A percentile compares a stretch with the other conserved stretches of the same genome.
Evolutionary conservation across 2,113 vertebrate species (phyloP).

Genomic region (Poecilia latipinna): DNA sequence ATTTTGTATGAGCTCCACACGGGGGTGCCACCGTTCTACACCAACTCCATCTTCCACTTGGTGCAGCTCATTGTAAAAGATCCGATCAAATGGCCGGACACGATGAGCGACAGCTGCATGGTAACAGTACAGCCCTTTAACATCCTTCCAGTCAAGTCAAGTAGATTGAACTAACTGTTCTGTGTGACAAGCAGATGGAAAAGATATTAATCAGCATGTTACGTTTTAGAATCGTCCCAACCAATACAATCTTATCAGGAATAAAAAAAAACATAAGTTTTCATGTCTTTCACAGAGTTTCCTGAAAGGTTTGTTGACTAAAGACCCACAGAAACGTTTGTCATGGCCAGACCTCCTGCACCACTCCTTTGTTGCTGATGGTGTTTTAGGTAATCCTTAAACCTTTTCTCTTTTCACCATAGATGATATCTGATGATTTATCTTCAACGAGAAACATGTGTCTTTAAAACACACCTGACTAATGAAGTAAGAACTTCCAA

Average conservation of each 20-base stretch:
- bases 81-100: conserved; percentile 88
- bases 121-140: conserved; percentile 67
- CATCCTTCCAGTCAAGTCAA: neutral
- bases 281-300: conserved; percentile 84
- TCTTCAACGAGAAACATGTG: neutral
- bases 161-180: neutral
- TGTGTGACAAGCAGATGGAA: neutral
- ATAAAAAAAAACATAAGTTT: neutral
- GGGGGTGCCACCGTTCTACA: conserved; percentile 94
- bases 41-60: conserved; percentile 94
- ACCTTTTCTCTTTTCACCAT: neutral
- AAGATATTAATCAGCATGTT: too few species aligned
- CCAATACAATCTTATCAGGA: neutral
- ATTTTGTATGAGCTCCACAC: conserved; percentile 95
- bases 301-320: conserved; percentile 92
- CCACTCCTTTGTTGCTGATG: conserved; percentile 92
- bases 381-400: conserved; percentile 84
- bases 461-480: neutral
- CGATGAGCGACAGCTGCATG: conserved; percentile 87
- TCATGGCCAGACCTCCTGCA: conserved; percentile 91
- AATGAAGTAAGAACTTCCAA: neutral
- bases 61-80: conserved; percentile 90
- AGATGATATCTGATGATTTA: neutral
- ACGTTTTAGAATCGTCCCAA: neutral
- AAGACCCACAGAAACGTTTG: conserved; percentile 89